Conservation (phyloP, 2,888 invertebrate species). For the Mesorhabditis spiculigera region DNA sequence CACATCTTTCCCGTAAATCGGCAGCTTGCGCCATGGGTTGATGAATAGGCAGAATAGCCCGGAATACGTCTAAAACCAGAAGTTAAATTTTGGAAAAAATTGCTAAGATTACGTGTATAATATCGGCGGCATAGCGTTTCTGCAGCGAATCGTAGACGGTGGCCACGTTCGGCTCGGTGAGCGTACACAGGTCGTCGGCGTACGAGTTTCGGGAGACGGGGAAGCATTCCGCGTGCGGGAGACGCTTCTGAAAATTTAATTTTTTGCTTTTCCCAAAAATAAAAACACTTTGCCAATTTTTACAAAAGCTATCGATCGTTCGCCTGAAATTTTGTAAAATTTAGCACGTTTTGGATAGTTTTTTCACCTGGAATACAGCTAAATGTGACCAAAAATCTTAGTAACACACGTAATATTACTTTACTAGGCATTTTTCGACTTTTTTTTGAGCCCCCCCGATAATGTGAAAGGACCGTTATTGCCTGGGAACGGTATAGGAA, state of each 20-base stretch:
- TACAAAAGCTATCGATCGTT: no score
- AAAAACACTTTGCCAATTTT: no score
- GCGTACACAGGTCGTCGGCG: slow-evolving; percentile 53
- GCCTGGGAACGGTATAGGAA: no score
- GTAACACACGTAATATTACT: no score
- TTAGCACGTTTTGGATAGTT: no score
- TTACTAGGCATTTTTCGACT: no score
- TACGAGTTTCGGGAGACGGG: slow-evolving; percentile 39
- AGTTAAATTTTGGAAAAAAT: not conserved
- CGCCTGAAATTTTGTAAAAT: no score
- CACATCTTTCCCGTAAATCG: slow-evolving; percentile 34
- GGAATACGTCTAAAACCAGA: slow-evolving; percentile 49
- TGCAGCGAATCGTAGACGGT: slow-evolving; percentile 51
- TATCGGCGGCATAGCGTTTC: slow-evolving; percentile 38
- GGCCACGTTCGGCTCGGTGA: slow-evolving; percentile 56
- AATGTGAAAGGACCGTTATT: no score
- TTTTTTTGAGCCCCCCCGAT: no score
- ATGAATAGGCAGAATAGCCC: slow-evolving; percentile 56
- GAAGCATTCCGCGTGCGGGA: slow-evolving; percentile 34
- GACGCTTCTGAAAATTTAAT: slow-evolving; percentile 35
- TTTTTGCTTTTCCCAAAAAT: no score
- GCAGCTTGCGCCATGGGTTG: slow-evolving; percentile 53
- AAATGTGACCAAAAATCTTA: no score
- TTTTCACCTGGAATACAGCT: no score
- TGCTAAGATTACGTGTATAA: slow-evolving; percentile 46